Evolutionary conservation across 2,113 vertebrate species (phyloP), one percentile per base, ranked within the genome.

Genomic region (Struthio camelus): DNA sequence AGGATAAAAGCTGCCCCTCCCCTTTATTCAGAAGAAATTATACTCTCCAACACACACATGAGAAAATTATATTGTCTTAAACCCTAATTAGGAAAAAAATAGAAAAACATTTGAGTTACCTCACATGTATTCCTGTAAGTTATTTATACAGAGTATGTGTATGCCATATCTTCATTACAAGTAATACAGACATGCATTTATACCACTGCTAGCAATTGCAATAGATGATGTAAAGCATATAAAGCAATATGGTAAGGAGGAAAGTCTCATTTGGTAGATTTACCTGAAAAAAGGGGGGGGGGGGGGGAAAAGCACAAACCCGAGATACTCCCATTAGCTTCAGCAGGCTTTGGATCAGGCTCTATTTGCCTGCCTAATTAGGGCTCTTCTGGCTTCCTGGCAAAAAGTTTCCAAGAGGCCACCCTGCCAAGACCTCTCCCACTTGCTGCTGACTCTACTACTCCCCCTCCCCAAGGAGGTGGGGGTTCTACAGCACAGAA

Each of bases 391-490:
- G 77, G n/a, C 73, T 92, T 81, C 69, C 84, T 87, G 81, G 84
- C 96, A 92, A 67, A 0, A 0, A 53, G 14, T 50, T 69, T 94
- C 59, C 85, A 83, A 17, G 4, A 71, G 51, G 71, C 84, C 84
- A 87, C 58, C 50, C 81, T 85, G 96, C 93, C 94, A 97, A 80
- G 85, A 94, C 36, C 89, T 97, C 91, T 97, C 93, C 80, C 90
- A 83, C 96, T 97, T 78, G 96, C 85, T 95, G 97, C 71, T 94
- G 85, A 91, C 81, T 83, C 84, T 80, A 67, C 85, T 95, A 86
- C 87, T 93, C 91, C 93, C 94, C 77, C 67, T 96, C 93, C 95
- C 91, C 89, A 93, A 88, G 95, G 94, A 96, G 79, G 30, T 89
- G 93, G 89, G 86, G 93, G 70, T 70, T 97, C 94, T 38, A 36